Conservation (phyloP, 2,797 vertebrate genomes). For the Platalea minor region DNA sequence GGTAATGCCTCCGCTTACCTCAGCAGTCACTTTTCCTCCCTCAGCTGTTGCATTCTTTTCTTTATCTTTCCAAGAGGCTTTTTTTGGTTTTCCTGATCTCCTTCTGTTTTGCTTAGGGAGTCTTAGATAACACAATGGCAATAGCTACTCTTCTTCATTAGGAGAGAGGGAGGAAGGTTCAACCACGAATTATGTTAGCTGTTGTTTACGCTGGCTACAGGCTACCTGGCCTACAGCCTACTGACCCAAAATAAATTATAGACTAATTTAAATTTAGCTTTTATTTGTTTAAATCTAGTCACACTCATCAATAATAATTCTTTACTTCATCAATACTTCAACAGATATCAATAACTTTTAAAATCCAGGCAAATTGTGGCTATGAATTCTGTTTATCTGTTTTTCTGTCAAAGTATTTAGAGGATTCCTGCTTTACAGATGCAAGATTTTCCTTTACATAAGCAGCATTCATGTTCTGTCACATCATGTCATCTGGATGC, state of each 20-base stretch:
- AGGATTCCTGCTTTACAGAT: not conserved
- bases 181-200: not conserved
- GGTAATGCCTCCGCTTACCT: constrained; percentile 19
- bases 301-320: not conserved
- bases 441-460: not conserved
- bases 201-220: not conserved
- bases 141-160: constrained; percentile 1
- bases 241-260: not conserved
- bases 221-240: not conserved
- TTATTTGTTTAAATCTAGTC: not conserved
- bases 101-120: constrained; percentile 21
- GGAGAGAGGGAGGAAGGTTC: not conserved
- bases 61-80: constrained; percentile 32
- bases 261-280: not conserved
- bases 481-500: not conserved
- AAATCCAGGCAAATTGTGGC: not conserved
- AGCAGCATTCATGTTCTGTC: not conserved
- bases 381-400: not conserved
- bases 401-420: not conserved
- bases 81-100: constrained; percentile 29
- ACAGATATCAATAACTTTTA: not conserved
- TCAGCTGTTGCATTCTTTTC: constrained; percentile 34
- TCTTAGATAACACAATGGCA: not conserved
- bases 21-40: constrained; percentile 23
- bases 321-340: not conserved